Conservation (phyloP, 2,113 vertebrate species). For the Trichechus manatus region DNA sequence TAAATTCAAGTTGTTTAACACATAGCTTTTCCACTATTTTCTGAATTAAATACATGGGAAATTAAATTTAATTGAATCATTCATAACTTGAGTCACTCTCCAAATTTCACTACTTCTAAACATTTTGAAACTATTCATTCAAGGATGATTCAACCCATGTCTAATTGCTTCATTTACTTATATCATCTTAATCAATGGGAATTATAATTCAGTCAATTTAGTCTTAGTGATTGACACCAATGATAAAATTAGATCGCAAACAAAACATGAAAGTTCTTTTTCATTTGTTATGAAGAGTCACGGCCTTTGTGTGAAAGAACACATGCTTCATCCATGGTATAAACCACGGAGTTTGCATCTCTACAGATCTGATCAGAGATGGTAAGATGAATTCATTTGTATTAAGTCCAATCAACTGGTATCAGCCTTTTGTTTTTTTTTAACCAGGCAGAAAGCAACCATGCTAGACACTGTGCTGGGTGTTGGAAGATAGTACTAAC, state of each 20-base stretch:
- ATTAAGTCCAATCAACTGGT: not conserved
- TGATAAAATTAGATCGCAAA: slow-evolving; percentile 39
- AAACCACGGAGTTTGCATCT: not conserved
- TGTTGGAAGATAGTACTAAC: not conserved
- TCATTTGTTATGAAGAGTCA: slow-evolving; percentile 23
- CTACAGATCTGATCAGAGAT: not conserved
- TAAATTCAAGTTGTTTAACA: not conserved
- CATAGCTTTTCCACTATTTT: not conserved
- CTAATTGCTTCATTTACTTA: slow-evolving; percentile 69
- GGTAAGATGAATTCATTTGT: not conserved
- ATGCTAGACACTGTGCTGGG: not conserved
- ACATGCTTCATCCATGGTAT: not conserved
- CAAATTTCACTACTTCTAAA: slow-evolving; percentile 61
- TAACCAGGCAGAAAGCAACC: not conserved
- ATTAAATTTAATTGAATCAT: not conserved
- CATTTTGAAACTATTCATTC: slow-evolving; percentile 66
- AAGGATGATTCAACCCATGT: slow-evolving; percentile 59
- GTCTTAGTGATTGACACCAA: slow-evolving; percentile 19
- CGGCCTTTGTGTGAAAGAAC: not conserved
- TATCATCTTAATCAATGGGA: slow-evolving; percentile 57
- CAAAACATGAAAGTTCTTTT: slow-evolving; percentile 41
- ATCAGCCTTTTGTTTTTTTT: not conserved
- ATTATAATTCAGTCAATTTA: slow-evolving; percentile 53
- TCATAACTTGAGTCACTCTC: not conserved
- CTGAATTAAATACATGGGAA: not conserved